Base-by-base conservation (phyloP, 2,888 invertebrate genomes). In the Mesorhabditis spiculigera region DNA sequence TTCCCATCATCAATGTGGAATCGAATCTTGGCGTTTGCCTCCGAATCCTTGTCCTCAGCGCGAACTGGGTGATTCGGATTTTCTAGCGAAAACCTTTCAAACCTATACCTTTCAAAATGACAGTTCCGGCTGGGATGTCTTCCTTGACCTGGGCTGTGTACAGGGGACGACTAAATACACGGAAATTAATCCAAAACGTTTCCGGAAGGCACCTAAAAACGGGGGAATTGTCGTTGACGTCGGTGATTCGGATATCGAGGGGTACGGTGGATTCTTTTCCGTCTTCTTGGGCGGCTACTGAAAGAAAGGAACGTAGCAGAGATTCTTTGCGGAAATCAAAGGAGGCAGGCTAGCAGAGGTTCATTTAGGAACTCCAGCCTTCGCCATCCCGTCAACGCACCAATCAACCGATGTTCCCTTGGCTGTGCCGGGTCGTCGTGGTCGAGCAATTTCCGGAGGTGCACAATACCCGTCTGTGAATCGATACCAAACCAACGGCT, bases 61-160 rank as follows among this genome's bases (percentile, higher is more conserved):
- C 74, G 69, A 4, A 83, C 85, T 81, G 67, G 62, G 77, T 3
- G 16, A 45, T 16, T 28, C 13, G 42, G 44, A 66, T 13, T 63
- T 43, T 5, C 4, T 4, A 16, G 5, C 10, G 6, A 4, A 0
- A 41, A 13, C 13, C 10, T 28, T 65, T 65, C 1, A 13, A 13
- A 43, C 2, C 3, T 3, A 44, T 6, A 70, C 87, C 95, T 88
- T 93, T 93, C 67, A 96, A 89, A 76, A 97, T 95, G 76, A 92
- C 93, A 45, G 93, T 93, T 72, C 95, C 95, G 58, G 94, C 89
- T 0, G 93, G 91, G 77, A 94, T 92, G 86, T 96, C 95, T 88
- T 96, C 95, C 84, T 94, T 93, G 1, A 95, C 93, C 86, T 95
- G 95, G 0, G 94, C 94, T 87, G 95, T 95, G 87, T 96, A 96